phyloP scores from a whole-genome alignment of 2,888 invertebrate species.

The Drosophila conformis region DNA sequence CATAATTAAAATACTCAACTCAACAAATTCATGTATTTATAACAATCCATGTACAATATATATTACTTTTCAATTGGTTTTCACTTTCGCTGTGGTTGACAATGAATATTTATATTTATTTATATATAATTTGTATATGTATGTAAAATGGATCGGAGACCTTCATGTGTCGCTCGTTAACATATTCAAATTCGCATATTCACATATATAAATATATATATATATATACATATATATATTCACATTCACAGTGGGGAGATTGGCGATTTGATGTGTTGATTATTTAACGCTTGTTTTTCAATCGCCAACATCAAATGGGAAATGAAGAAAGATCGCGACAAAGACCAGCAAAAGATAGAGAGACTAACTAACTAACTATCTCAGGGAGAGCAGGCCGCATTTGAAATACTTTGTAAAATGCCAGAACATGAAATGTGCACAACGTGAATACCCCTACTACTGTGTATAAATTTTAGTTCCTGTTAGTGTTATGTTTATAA shows the following conservation, averaged over 20 bases:
- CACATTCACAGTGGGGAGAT: conserved; percentile 30
- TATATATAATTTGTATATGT: conserved; percentile 17
- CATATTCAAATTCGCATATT: conserved; percentile 25
- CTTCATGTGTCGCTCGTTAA: conserved; percentile 48
- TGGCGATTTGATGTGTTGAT: conserved; percentile 40
- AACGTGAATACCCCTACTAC: background rate
- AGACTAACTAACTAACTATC: background rate
- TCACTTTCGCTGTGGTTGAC: conserved; percentile 28
- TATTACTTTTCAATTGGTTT: background rate
- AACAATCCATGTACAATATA: background rate
- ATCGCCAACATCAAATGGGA: conserved; percentile 34
- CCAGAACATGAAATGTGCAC: background rate
- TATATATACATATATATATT: conserved; percentile 17
- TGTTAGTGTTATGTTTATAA: background rate
- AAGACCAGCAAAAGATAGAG: conserved; percentile 5
- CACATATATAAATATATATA: background rate
- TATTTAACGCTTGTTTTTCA: conserved; percentile 44
- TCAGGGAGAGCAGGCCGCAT: background rate
- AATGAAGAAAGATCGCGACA: conserved; percentile 16
- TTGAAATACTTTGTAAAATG: conserved; percentile 18
- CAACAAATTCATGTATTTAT: background rate
- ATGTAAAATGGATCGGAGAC: conserved; percentile 27
- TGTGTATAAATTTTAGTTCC: background rate
- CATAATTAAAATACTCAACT: background rate
- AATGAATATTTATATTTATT: conserved; percentile 30